These are phyloP conservation scores for Lophius americanus DNA, from an alignment of 2,797 vertebrate species.

Conservation along the genomic window DNA sequence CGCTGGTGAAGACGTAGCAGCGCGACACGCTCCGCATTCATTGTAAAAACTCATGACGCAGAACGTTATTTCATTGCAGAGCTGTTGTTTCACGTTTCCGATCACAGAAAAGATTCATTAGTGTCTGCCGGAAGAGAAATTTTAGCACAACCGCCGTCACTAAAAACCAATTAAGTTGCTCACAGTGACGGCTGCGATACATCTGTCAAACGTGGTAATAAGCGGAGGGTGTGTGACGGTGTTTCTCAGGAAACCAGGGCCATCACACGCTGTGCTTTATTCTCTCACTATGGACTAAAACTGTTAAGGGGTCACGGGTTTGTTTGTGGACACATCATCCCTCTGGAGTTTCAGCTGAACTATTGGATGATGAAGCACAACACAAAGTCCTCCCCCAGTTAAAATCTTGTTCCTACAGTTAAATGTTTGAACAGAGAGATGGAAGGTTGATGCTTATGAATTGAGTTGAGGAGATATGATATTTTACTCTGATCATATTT, in stretches of 20 bases:
- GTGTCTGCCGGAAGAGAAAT: neutral
- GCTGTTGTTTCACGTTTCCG: constrained; percentile 8
- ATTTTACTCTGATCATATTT: too few relatives aligned
- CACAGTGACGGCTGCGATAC: constrained; percentile 25
- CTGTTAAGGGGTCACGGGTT: constrained; percentile 59
- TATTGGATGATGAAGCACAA: neutral
- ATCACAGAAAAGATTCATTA: neutral
- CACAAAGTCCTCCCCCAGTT: too few relatives aligned
- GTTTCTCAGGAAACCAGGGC: constrained; percentile 49
- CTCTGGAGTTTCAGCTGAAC: constrained; percentile 29
- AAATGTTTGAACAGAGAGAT: too few relatives aligned
- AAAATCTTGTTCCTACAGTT: too few relatives aligned
- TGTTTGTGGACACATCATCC: constrained; percentile 51
- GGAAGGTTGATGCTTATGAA: too few relatives aligned
- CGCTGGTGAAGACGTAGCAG: neutral
- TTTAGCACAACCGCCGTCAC: neutral
- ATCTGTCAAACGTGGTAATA: constrained; percentile 36
- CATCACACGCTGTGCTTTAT: constrained; percentile 35
- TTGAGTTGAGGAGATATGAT: too few relatives aligned
- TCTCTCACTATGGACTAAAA: constrained; percentile 20
- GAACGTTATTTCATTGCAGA: constrained; percentile 1
- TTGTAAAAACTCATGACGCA: constrained; percentile 25
- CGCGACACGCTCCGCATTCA: neutral
- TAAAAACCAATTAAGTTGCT: constrained; percentile 13
- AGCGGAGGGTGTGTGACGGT: constrained; percentile 11